Evolutionary conservation across 2,888 invertebrate species (phyloP).

Genomic region (Magallana nippona): DNA sequence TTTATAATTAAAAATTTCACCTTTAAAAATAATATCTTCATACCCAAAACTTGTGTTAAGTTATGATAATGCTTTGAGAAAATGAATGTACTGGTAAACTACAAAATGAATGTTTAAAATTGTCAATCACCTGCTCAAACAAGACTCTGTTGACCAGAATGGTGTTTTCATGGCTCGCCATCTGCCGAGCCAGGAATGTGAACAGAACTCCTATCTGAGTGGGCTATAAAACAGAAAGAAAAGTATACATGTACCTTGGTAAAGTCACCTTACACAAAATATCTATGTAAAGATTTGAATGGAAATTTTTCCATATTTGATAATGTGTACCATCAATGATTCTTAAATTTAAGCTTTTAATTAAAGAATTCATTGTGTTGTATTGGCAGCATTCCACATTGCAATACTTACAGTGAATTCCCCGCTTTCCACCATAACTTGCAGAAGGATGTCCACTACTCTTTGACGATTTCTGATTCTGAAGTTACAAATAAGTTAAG

Average conservation of each 20-base stretch:
- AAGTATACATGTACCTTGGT: too few species aligned
- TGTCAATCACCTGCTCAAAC: slow-evolving; percentile 82
- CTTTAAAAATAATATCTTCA: too few species aligned
- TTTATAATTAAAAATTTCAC: too few species aligned
- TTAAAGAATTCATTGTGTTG: too few species aligned
- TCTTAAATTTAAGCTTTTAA: too few species aligned
- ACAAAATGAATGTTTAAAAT: not conserved
- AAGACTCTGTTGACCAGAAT: slow-evolving; percentile 82
- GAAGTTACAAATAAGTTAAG: slow-evolving; percentile 30
- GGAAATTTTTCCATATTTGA: too few species aligned
- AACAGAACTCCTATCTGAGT: slow-evolving; percentile 85
- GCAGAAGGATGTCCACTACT: slow-evolving; percentile 88
- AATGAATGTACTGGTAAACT: too few species aligned
- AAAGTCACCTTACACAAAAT: too few species aligned
- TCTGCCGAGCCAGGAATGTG: slow-evolving; percentile 85
- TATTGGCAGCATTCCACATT: not conserved
- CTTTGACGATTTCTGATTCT: slow-evolving; percentile 84
- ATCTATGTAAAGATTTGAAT: too few species aligned
- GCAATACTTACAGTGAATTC: slow-evolving; percentile 84
- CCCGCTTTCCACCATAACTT: slow-evolving; percentile 85
- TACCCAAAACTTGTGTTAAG: too few species aligned
- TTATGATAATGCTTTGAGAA: too few species aligned
- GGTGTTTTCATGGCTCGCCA: slow-evolving; percentile 82
- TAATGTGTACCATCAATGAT: too few species aligned
- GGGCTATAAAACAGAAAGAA: slow-evolving; percentile 73